phyloP scores from a whole-genome alignment of 2,888 invertebrate species.

The Nomada fabriciana region DNA sequence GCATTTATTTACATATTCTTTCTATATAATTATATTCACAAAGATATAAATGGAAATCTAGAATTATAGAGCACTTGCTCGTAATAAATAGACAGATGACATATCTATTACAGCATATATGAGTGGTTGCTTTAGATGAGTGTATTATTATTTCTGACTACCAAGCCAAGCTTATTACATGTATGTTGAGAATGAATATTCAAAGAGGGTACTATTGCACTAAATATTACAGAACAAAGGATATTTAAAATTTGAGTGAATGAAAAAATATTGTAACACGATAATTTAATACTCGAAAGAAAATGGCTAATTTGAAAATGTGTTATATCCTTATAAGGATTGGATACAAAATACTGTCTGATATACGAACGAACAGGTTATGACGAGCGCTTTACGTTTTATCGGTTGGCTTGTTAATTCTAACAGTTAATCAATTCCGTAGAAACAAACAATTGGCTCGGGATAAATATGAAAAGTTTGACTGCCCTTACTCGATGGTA shows the following conservation, averaged over 20 bases:
- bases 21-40: not conserved
- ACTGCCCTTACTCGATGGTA: slow-evolving; percentile 83
- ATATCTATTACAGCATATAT: slow-evolving; percentile 32
- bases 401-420: not conserved
- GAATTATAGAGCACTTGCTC: not conserved
- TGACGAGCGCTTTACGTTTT: not conserved
- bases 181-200: not conserved
- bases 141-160: slow-evolving; percentile 59
- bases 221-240: not conserved
- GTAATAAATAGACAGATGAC: slow-evolving; percentile 50
- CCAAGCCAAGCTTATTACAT: slow-evolving; percentile 68
- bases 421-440: too few relatives aligned
- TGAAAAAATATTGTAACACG: not conserved
- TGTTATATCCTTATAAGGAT: slow-evolving; percentile 81
- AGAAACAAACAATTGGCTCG: not conserved
- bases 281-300: slow-evolving; percentile 24
- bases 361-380: slow-evolving; percentile 37
- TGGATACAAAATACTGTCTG: slow-evolving; percentile 59
- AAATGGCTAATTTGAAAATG: slow-evolving; percentile 76
- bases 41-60: not conserved
- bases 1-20: not conserved
- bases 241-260: not conserved
- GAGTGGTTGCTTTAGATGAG: slow-evolving; percentile 55
- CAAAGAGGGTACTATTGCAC: not conserved
- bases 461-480: slow-evolving; percentile 21